A percentile compares a stretch with the other conserved stretches of the same genome.
phyloP scores from a whole-genome alignment of 2,113 vertebrate species.

The Dolichotis patagonum region DNA sequence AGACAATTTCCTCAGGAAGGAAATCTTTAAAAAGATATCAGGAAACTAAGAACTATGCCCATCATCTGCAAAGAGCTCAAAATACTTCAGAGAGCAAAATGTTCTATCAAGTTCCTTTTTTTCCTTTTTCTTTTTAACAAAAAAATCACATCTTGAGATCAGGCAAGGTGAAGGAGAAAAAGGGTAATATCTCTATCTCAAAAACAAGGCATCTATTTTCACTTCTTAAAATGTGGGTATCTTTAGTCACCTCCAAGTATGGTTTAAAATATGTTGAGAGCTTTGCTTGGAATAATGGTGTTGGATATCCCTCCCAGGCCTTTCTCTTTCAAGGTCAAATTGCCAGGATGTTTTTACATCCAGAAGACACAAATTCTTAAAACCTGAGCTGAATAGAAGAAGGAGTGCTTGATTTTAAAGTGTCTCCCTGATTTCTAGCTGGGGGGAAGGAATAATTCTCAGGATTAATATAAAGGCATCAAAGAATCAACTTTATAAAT shows the following conservation, averaged over 20 bases:
- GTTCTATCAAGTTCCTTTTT: background rate
- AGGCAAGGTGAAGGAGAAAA: conserved; percentile 21
- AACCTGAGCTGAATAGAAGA: conserved; percentile 42
- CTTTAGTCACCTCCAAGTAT: conserved; percentile 45
- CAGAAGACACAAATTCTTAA: conserved; percentile 47
- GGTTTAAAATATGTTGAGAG: conserved; percentile 11
- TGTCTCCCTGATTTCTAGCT: conserved; percentile 38
- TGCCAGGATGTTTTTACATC: background rate
- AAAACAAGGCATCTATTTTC: background rate
- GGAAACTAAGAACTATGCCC: conserved; percentile 26
- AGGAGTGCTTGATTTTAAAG: conserved; percentile 49
- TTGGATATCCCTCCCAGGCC: background rate
- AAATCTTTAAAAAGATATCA: conserved; percentile 48
- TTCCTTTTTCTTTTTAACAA: background rate
- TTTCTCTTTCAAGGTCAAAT: conserved; percentile 29
- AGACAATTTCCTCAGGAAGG: conserved; percentile 51
- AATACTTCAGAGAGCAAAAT: conserved; percentile 47
- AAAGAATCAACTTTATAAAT: conserved; percentile 46
- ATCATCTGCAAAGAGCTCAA: conserved; percentile 41
- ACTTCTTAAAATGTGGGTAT: conserved; percentile 16
- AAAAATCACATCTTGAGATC: conserved; percentile 37
- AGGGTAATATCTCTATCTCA: background rate
- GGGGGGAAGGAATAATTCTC: background rate
- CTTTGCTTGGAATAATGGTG: background rate
- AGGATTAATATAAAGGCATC: conserved; percentile 30